Base-by-base conservation (phyloP, 2,888 invertebrate genomes). In the Teinopalpus imperialis region DNA sequence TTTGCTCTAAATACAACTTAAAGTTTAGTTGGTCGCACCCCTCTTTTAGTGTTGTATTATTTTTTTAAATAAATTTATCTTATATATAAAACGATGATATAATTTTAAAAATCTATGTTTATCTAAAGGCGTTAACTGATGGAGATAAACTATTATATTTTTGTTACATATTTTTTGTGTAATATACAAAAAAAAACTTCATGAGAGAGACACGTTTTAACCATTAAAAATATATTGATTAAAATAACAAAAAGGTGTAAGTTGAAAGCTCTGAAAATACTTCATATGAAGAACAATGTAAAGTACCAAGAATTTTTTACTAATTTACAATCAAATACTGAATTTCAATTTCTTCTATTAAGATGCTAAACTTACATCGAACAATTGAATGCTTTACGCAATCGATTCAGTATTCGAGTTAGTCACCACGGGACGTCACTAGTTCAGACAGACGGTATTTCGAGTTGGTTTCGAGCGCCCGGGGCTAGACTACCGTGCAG, bases 11-110 rank as follows among this genome's bases (percentile, higher is more conserved):
- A 55, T 57, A 58, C 55, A 63, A 61, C 60, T 69, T 69, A 71
- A 66, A 69, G 69, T 66, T 61, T 61, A 72, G 55, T 74, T 66
- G 69, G 63, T 66, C 61, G 59, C 54, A 52, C 64, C 49, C 56
- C 31, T 12, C 10, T 13, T 6, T 44, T 46, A 46, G 45, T 27
- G 45, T 40, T 23, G 40, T 21, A 14, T 29, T 10, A 6, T 27
- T 9, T 10, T 12, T n/a, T 5, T 5, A 12, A 6, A 13, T 30
- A n/a, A n/a, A n/a, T n/a, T n/a, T n/a, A n/a, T n/a, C n/a, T n/a
- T n/a, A n/a, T n/a, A n/a, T n/a, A n/a, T n/a, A n/a, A n/a, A n/a
- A n/a, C n/a, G n/a, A n/a, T n/a, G n/a, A n/a, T n/a, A n/a, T n/a
- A n/a, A n/a, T n/a, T n/a, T n/a, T n/a, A n/a, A n/a, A n/a, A n/a